Conservation (phyloP, 2,797 vertebrate genomes). For the Coracias cyanogaster region DNA sequence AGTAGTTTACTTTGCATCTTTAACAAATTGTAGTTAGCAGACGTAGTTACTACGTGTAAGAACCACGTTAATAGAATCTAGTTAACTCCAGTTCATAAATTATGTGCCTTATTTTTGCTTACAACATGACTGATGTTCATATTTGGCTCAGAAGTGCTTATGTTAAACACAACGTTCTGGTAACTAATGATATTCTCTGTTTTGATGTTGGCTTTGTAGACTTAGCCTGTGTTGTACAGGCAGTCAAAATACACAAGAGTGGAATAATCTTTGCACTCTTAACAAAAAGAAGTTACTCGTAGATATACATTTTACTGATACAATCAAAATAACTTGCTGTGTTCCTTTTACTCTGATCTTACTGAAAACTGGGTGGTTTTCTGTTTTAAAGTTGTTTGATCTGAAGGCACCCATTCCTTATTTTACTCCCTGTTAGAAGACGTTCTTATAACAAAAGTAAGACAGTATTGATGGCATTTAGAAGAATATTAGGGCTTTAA, state of each 20-base stretch:
- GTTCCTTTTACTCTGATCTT: not conserved
- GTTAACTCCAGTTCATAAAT: not conserved
- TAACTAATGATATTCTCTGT: not conserved
- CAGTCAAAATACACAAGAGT: not conserved
- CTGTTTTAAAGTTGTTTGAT: not conserved
- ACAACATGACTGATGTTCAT: not conserved
- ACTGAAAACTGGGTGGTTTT: not conserved
- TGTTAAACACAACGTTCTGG: not conserved
- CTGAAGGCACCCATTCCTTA: not conserved
- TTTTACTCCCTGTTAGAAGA: not conserved
- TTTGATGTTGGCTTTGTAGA: not conserved
- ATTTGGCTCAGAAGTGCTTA: not conserved
- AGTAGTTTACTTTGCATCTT: not conserved
- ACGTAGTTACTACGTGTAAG: not conserved
- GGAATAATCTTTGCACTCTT: not conserved
- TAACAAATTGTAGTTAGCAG: not conserved
- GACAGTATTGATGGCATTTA: not conserved
- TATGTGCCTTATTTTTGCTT: not conserved
- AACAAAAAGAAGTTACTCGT: not conserved
- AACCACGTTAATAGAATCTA: not conserved
- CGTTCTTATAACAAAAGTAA: not conserved
- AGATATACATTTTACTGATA: not conserved
- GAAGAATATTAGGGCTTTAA: not conserved
- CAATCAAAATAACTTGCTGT: not conserved
- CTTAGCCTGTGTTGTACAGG: not conserved